Percentiles rank a stretch among this genome's conserved stretches.
These are phyloP conservation scores for Megaceryle maxima DNA, from an alignment of 2,113 vertebrate species.

Conservation along the genomic window DNA sequence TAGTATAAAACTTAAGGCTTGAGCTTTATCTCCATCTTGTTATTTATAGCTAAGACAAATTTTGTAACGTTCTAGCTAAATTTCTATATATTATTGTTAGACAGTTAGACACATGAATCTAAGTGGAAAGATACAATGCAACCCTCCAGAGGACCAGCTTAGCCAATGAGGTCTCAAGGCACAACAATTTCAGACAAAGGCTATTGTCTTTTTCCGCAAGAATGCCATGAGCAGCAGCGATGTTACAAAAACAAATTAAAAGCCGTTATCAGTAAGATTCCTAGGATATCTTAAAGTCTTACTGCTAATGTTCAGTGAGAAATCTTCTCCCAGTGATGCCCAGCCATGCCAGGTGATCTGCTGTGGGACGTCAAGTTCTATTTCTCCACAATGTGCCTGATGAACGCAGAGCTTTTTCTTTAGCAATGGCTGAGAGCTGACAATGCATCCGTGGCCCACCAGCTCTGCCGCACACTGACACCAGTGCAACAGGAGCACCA, in stretches of 20 bases:
- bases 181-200: neutral
- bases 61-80: neutral
- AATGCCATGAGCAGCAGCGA: neutral
- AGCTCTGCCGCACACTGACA: rapidly evolving
- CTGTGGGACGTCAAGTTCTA: rapidly evolving
- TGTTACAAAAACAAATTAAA: neutral
- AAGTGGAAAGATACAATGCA: neutral
- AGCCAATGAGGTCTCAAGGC: neutral
- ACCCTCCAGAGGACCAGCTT: neutral
- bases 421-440: rapidly evolving
- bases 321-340: neutral
- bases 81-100: neutral
- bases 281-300: neutral
- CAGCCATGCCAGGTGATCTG: neutral
- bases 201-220: neutral
- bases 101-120: neutral
- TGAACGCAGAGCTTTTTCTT: neutral
- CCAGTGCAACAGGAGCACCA: neutral
- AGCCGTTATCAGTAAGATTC: rapidly evolving
- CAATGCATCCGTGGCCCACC: rapidly evolving
- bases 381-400: rapidly evolving
- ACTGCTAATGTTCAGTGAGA: neutral
- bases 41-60: neutral
- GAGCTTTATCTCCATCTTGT: neutral
- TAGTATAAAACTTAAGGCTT: neutral